Evolutionary conservation across 2,888 invertebrate genomes (phyloP).

Genomic region (Nemapogon koenigi): DNA sequence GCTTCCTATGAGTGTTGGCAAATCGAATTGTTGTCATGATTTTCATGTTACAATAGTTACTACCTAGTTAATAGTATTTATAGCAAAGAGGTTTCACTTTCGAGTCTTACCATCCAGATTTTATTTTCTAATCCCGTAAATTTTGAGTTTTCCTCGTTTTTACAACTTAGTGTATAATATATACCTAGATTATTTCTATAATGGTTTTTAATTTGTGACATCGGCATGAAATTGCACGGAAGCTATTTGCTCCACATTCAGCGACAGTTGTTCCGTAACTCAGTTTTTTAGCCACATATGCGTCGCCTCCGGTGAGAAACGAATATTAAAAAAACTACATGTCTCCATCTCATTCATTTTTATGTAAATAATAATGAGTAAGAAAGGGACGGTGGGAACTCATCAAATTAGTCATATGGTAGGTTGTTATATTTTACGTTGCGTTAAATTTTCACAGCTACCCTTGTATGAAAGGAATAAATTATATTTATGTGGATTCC

Average conservation of each 20-base stretch:
- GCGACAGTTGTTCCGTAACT: constrained; percentile 45
- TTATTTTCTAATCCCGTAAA: too few relatives aligned
- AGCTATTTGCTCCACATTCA: constrained; percentile 14
- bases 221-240: neutral
- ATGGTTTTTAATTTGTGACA: neutral
- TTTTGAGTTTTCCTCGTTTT: too few relatives aligned
- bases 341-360: constrained; percentile 25
- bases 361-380: neutral
- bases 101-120: too few relatives aligned
- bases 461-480: constrained; percentile 42
- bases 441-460: constrained; percentile 55
- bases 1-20: too few relatives aligned
- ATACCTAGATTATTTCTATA: neutral
- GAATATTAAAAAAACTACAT: constrained; percentile 25
- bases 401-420: constrained; percentile 33
- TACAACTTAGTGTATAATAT: too few relatives aligned
- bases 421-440: constrained; percentile 40
- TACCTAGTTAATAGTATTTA: too few relatives aligned
- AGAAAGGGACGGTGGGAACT: neutral
- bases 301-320: constrained; percentile 33
- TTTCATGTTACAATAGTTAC: too few relatives aligned
- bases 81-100: too few relatives aligned
- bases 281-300: constrained; percentile 35
- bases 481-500: constrained; percentile 56
- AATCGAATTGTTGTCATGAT: too few relatives aligned